Base-by-base conservation (phyloP, 2,797 vertebrate species). In the Geotrypetes seraphini region DNA sequence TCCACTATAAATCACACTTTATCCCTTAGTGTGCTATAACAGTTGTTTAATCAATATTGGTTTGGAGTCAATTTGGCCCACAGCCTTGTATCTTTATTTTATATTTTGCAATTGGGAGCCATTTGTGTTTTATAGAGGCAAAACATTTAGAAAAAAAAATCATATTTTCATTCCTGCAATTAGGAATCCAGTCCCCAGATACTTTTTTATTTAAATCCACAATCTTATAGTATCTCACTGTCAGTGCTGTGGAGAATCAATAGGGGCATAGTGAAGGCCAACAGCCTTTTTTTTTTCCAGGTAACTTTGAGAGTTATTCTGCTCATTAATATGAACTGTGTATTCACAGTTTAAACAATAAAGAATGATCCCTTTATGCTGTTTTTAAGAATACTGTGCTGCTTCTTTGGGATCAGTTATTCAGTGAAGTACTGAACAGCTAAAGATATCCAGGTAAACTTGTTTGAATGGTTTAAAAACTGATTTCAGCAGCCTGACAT, bases 1-100 rank as follows among this genome's bases (percentile, higher is more conserved):
- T 46, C 55, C 16, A 33, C 36, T 36, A 24, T 28, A 15, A 33
- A 10, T 59, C 30, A 26, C 25, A 38, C n/a, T 47, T 43, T 47
- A 36, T 37, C 53, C 34, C 16, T 43, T 43, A 25, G 60, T 58
- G 29, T 33, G 10, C 22, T 36, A 25, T 53, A 45, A 52, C 36
- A 36, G 8, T 38, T 11, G n/a, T n/a, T 32, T 52, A 56, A 59
- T 61, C 54, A 59, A 57, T 61, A 46, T 47, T 52, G 18, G 19
- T 14, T 14, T 58, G 36, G 19, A 47, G 42, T 39, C 21, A 32
- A 55, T 59, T 53, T 47, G 41, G 28, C 42, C 12, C 25, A 34
- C 12, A 43, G 21, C 44, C 18, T 36, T 40, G 26, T n/a, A n/a
- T 42, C 23, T 34, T 34, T 46, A 46, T 50, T 10, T 16, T 16